Conservation (phyloP, 2,797 vertebrate genomes). For the Micromesistius poutassou region DNA sequence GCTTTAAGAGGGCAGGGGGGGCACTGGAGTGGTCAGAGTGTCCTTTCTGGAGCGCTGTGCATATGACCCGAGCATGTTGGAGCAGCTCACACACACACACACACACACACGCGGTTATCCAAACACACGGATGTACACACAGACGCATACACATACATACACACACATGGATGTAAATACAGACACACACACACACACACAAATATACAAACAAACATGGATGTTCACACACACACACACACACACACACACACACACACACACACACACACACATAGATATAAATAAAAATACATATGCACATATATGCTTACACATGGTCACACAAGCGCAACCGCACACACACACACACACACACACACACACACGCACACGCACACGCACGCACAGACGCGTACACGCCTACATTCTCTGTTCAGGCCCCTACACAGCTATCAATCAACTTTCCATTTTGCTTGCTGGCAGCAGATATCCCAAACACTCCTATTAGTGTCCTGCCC, state of each 20-base stretch:
- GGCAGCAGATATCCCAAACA: slow-evolving; percentile 98
- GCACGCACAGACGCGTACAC: not conserved
- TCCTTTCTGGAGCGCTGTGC: slow-evolving; percentile 75
- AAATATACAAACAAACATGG: not conserved
- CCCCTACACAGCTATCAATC: slow-evolving; percentile 91
- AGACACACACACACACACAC: not conserved
- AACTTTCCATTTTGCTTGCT: slow-evolving; percentile 98
- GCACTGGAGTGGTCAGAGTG: slow-evolving; percentile 59
- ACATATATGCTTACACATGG: not conserved
- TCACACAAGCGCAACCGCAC: not conserved
- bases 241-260: not conserved
- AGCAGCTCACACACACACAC: not conserved
- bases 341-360: not conserved
- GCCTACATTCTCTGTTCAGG: slow-evolving; percentile 44
- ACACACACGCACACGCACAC: not conserved
- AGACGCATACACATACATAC: not conserved
- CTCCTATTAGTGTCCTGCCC: slow-evolving; percentile 96
- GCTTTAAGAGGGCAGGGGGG: slow-evolving; percentile 64
- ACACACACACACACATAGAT: not conserved
- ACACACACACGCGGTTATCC: not conserved
- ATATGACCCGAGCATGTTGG: slow-evolving; percentile 27
- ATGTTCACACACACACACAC: not conserved
- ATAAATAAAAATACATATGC: not conserved
- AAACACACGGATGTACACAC: not conserved
- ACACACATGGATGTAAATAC: not conserved